Conservation (phyloP, 2,888 invertebrate genomes). For the Caenorhabditis sp. region DNA sequence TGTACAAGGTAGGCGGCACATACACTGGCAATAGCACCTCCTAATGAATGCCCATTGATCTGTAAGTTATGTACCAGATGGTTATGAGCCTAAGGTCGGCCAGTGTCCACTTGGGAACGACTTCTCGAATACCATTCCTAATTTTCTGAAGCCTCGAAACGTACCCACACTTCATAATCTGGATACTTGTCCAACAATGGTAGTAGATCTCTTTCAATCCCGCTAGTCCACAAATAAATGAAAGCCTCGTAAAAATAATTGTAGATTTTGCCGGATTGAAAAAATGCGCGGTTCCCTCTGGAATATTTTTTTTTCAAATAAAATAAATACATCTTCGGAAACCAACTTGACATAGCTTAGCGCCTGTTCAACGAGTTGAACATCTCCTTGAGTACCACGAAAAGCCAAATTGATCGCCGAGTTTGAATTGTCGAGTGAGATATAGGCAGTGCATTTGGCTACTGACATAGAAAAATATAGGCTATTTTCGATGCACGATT, state of each 20-base stretch:
- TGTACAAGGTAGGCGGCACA: conserved; percentile 44
- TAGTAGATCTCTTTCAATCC: conserved; percentile 28
- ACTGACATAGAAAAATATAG: conserved; percentile 9
- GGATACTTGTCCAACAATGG: conserved; percentile 31
- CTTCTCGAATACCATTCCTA: too few relatives aligned
- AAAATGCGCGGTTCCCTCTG: conserved; percentile 25
- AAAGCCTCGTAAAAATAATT: conserved; percentile 51
- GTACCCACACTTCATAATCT: conserved; percentile 46
- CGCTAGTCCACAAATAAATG: conserved; percentile 38
- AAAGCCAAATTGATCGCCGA: conserved; percentile 45
- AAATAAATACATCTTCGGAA: too few relatives aligned
- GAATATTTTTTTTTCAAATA: not conserved
- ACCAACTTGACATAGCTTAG: conserved; percentile 9
- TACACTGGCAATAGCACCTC: conserved; percentile 53
- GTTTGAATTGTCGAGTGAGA: conserved; percentile 28
- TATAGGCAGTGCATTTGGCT: conserved; percentile 36
- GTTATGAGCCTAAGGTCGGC: too few relatives aligned
- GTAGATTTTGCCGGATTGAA: conserved; percentile 40
- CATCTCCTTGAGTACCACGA: conserved; percentile 43
- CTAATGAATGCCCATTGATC: conserved; percentile 45
- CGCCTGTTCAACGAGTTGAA: conserved; percentile 40
- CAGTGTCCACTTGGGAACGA: too few relatives aligned
- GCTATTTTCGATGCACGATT: too few relatives aligned
- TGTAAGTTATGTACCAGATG: too few relatives aligned
- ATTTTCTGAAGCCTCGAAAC: too few relatives aligned